Conservation (phyloP, 2,888 invertebrate species). For the Brenthis ino region DNA sequence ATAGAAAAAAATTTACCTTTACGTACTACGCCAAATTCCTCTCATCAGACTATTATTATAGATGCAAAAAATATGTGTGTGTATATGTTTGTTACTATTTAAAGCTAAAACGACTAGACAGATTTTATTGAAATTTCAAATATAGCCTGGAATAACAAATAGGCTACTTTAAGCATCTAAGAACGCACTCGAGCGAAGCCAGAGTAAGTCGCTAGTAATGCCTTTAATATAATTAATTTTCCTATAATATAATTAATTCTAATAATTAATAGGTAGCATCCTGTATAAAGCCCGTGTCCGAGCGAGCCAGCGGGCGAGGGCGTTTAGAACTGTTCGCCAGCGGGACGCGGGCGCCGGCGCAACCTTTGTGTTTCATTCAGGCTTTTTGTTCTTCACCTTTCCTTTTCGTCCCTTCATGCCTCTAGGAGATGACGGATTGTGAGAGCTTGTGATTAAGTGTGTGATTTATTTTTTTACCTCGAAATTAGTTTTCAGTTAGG, state of each 20-base stretch:
- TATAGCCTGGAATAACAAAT: too few relatives aligned
- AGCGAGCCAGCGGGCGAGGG: conserved; percentile 62
- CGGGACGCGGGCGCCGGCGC: conserved; percentile 77
- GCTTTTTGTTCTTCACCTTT: background rate
- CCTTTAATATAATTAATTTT: background rate
- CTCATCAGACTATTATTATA: too few relatives aligned
- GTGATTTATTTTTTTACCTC: conserved; percentile 18
- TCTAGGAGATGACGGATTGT: conserved; percentile 31
- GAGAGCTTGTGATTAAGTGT: conserved; percentile 18
- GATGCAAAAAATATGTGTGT: too few relatives aligned
- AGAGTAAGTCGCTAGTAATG: background rate
- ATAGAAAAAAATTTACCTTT: too few relatives aligned
- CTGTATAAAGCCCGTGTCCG: conserved; percentile 47
- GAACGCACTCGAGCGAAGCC: too few relatives aligned
- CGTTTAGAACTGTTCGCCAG: conserved; percentile 54
- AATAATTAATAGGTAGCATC: conserved; percentile 32
- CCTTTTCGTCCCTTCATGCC: conserved; percentile 25
- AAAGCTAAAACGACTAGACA: too few relatives aligned
- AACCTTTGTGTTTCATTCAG: conserved; percentile 58
- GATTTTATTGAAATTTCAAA: too few relatives aligned
- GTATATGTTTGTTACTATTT: too few relatives aligned
- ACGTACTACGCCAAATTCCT: too few relatives aligned
- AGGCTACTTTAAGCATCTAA: too few relatives aligned
- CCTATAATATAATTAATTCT: background rate
- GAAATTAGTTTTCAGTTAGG: conserved; percentile 7